Evolutionary conservation across 2,797 vertebrate species (phyloP).

Genomic region (Xiphorhynchus erythropygius): DNA sequence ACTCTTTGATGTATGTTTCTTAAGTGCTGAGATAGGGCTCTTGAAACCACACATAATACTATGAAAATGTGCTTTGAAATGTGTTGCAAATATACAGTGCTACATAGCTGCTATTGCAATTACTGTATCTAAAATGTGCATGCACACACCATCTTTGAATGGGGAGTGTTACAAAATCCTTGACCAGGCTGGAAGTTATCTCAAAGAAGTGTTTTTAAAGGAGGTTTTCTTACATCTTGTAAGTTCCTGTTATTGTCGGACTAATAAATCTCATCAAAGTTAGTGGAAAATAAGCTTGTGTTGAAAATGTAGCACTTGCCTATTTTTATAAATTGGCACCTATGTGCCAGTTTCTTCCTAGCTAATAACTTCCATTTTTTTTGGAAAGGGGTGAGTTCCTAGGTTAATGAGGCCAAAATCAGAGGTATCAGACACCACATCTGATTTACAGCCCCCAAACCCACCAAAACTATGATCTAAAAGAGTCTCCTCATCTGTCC

Average conservation of each 20-base stretch:
- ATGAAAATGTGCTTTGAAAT: conserved; percentile 25
- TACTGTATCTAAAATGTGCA: not conserved
- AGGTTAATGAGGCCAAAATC: not conserved
- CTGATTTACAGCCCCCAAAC: not conserved
- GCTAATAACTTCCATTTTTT: not conserved
- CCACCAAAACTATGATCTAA: not conserved
- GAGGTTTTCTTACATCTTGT: not conserved
- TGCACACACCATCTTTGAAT: not conserved
- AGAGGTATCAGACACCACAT: not conserved
- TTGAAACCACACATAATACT: not conserved
- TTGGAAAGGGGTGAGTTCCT: not conserved
- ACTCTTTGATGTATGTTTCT: conserved; percentile 34
- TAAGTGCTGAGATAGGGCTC: conserved; percentile 5
- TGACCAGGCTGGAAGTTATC: not conserved
- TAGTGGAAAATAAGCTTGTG: not conserved
- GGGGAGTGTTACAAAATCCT: not conserved
- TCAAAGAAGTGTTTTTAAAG: not conserved
- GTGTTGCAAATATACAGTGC: not conserved
- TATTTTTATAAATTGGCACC: not conserved
- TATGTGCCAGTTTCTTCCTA: not conserved
- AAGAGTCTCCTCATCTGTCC: not conserved
- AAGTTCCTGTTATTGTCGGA: not conserved
- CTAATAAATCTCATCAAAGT: not conserved
- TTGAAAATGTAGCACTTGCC: not conserved
- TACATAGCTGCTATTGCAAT: not conserved